Percentiles rank a stretch among this genome's conserved stretches.
These are phyloP conservation scores for Cervus canadensis DNA, from an alignment of 2,113 vertebrate species.

Conservation along the genomic window DNA sequence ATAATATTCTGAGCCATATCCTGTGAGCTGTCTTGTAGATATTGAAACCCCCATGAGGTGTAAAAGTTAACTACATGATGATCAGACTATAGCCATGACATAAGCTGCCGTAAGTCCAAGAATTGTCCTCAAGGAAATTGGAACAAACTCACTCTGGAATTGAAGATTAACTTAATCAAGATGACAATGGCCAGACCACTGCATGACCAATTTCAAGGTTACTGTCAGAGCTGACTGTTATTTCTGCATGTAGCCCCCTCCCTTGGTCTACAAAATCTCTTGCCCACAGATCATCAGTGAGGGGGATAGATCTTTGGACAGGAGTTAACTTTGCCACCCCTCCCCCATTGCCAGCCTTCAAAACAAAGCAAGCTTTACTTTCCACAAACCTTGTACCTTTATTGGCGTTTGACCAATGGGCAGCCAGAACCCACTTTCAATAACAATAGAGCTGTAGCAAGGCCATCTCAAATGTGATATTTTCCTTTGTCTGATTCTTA, in stretches of 20 bases:
- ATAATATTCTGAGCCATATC: not conserved
- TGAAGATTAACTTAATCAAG: not conserved
- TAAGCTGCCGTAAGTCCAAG: not conserved
- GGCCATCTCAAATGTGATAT: not conserved
- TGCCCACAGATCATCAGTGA: not conserved
- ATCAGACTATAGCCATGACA: not conserved
- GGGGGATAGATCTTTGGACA: not conserved
- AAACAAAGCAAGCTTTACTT: not conserved
- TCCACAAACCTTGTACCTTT: not conserved
- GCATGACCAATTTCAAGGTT: not conserved
- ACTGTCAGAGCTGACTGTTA: not conserved
- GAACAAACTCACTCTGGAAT: not conserved
- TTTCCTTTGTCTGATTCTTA: not conserved
- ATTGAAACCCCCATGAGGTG: accelerated
- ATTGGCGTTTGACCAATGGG: not conserved
- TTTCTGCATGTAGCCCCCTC: not conserved
- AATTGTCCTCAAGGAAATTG: not conserved
- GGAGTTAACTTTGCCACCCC: not conserved
- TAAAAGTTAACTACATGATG: not conserved
- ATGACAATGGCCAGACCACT: not conserved
- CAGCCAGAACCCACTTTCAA: not conserved
- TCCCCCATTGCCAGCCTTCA: not conserved
- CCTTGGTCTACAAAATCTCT: not conserved
- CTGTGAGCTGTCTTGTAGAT: not conserved
- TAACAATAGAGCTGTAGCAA: not conserved